A percentile compares a stretch with the other conserved stretches of the same genome.
Evolutionary conservation across 2,113 vertebrate species (phyloP).

Genomic region (Rhegmatorhina hoffmannsi): DNA sequence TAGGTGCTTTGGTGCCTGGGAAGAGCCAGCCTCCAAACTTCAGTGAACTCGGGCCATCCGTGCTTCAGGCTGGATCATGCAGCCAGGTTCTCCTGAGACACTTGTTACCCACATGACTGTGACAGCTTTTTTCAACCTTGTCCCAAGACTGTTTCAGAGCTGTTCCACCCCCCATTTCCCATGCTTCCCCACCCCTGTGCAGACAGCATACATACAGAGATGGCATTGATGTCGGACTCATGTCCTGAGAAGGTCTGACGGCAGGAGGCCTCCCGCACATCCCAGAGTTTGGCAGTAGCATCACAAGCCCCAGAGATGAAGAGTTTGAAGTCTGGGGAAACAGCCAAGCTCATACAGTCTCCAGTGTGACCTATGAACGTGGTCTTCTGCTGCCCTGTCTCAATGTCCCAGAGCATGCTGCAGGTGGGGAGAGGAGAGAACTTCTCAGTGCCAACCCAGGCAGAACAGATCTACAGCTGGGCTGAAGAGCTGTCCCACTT

Average conservation of each 20-base stretch:
- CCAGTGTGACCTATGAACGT: constrained; percentile 91
- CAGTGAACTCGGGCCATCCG: background rate
- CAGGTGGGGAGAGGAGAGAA: background rate
- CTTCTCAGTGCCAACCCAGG: background rate
- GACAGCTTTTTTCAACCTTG: background rate
- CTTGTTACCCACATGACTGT: fast-evolving
- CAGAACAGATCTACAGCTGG: background rate
- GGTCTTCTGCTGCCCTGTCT: constrained; percentile 93
- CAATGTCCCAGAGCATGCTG: constrained; percentile 96
- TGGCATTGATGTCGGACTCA: constrained; percentile 96
- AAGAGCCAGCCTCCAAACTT: background rate
- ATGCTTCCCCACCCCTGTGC: background rate
- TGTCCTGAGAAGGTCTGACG: constrained; percentile 94
- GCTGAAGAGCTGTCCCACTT: background rate
- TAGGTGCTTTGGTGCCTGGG: background rate
- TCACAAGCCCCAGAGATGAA: constrained; percentile 97
- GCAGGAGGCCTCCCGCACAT: constrained; percentile 89
- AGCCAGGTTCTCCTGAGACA: background rate
- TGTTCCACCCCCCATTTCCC: no score
- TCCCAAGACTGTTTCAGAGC: background rate
- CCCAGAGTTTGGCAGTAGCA: constrained; percentile 96
- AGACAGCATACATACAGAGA: constrained; percentile 79
- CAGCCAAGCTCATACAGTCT: constrained; percentile 94
- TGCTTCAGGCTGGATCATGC: background rate
- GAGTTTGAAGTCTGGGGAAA: constrained; percentile 92